Evolutionary conservation across 2,797 vertebrate species (phyloP).

Genomic region (Epinephelus coioides): DNA sequence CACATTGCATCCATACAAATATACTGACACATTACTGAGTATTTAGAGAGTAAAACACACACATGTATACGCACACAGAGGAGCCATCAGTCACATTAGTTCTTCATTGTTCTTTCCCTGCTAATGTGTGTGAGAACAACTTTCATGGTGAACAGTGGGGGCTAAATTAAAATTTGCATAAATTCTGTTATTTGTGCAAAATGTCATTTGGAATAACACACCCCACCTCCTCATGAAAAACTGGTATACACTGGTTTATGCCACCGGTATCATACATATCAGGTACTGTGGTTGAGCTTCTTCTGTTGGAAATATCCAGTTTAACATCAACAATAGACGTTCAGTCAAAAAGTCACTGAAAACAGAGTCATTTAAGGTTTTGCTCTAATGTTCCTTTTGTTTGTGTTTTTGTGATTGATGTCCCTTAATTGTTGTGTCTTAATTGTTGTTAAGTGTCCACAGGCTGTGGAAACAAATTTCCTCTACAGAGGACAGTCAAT

Average conservation of each 20-base stretch:
- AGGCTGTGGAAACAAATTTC: too few relatives aligned
- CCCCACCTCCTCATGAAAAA: slow-evolving; percentile 7
- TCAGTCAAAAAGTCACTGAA: neutral
- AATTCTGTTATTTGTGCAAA: slow-evolving; percentile 37
- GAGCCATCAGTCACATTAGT: neutral
- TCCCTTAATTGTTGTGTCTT: too few relatives aligned
- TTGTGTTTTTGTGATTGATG: too few relatives aligned
- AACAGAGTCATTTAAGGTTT: neutral
- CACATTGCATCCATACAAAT: slow-evolving; percentile 24
- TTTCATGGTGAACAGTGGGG: slow-evolving; percentile 1
- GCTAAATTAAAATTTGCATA: slow-evolving; percentile 43
- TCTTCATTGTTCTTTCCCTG: slow-evolving; percentile 22
- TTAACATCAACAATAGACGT: neutral
- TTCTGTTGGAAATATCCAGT: neutral
- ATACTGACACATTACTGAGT: slow-evolving; percentile 6
- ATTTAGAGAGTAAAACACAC: slow-evolving; percentile 26
- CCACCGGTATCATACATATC: neutral
- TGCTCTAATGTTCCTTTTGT: too few relatives aligned
- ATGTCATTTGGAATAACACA: slow-evolving; percentile 36
- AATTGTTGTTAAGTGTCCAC: too few relatives aligned
- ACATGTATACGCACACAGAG: neutral
- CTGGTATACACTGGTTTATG: neutral
- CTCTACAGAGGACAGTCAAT: too few relatives aligned
- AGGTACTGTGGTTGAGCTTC: neutral
- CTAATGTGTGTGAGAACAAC: slow-evolving; percentile 4